Evolutionary conservation across 2,888 invertebrate species (phyloP), one percentile per base, ranked within the genome.

Genomic region (Tillus elongatus): DNA sequence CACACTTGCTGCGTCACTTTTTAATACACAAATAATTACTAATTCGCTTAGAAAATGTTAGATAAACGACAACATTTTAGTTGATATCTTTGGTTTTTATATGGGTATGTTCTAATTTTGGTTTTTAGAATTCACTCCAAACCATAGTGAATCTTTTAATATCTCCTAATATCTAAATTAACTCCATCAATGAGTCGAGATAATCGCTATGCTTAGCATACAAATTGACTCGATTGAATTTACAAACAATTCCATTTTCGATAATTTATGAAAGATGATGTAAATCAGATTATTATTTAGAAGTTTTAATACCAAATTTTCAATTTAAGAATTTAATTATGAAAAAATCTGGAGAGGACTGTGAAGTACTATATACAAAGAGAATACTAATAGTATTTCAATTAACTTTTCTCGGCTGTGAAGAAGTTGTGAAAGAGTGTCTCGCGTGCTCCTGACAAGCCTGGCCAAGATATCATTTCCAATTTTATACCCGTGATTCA

Each of bases 381-480:
- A 55, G 56, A 58, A 58, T 57, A 58, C 57, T 58, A 58, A 58
- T 58, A 58, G 56, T 58, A 58, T 55, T 58, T 60, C 60, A 60
- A 60, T 60, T 60, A 60, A 59, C 54, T 60, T 60, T 59, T 56
- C 56, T 53, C 47, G 42, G 43, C 41, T 45, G 42, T 45, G 53
- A 52, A 58, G 56, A 57, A 60, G 53, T 60, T 43, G 47, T 56
- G 56, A 57, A 58, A 58, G 57, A 60, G 60, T 60, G 58, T 57
- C 56, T 56, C 49, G 53, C 53, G 54, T 57, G 58, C 50, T 47
- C 44, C 41, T 60, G 61, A 60, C 61, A 59, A 54, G 54, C 53
- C 47, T 55, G 55, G 55, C 54, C 56, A 58, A 59, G 60, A 61
- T 59, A 60, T 61, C 60, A 60, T 57, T 60, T 61, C 58, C 62